Percentiles rank a stretch among this genome's conserved stretches.
phyloP scores from a whole-genome alignment of 2,888 invertebrate species.

The Sarcophaga subvicina region DNA sequence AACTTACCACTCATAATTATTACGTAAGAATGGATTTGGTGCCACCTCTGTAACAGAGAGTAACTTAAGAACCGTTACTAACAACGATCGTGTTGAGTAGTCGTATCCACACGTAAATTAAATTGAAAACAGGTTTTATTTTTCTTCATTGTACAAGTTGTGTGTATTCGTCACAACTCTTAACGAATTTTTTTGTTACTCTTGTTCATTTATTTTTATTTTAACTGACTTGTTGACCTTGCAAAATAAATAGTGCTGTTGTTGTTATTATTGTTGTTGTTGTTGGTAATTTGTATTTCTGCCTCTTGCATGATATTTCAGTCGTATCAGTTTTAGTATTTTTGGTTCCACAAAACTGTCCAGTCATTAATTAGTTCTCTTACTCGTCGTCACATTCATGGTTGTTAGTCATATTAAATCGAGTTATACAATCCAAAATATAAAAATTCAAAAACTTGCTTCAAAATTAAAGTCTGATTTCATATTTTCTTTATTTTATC shows the following conservation, averaged over 20 bases:
- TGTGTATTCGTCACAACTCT: constrained; percentile 31
- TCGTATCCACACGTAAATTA: neutral
- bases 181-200: constrained; percentile 42
- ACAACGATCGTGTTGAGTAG: constrained; percentile 34
- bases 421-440: neutral
- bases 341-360: too few species aligned
- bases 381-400: constrained; percentile 6
- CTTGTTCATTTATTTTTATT: constrained; percentile 55
- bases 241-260: constrained; percentile 15
- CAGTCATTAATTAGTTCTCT: too few species aligned
- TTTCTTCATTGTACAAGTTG: neutral
- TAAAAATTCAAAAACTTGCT: too few species aligned
- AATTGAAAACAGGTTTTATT: constrained; percentile 44
- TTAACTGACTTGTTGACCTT: constrained; percentile 68
- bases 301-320: neutral
- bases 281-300: constrained; percentile 13
- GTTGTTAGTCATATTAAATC: constrained; percentile 46
- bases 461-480: neutral
- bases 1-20: neutral
- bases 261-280: neutral
- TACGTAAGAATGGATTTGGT: constrained; percentile 15
- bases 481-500: neutral
- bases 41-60: neutral
- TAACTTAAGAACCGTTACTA: constrained; percentile 60
- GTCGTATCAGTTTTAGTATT: too few species aligned